These are phyloP conservation scores for Megaceryle torquata DNA, from an alignment of 2,113 vertebrate species.

Conservation along the genomic window DNA sequence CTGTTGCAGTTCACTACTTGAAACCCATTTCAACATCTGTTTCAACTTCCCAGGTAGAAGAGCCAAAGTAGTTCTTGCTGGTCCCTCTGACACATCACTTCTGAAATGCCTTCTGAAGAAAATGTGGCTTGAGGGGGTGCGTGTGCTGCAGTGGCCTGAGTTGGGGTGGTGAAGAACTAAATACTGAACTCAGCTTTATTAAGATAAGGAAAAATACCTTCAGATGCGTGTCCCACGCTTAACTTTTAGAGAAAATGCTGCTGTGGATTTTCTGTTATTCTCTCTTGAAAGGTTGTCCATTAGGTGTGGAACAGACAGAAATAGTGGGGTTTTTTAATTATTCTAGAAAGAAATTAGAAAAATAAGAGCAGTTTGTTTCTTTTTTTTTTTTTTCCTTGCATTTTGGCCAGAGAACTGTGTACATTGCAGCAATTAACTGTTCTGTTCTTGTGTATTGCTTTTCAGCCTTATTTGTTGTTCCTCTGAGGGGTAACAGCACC, in stretches of 20 bases:
- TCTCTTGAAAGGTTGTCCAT: not conserved
- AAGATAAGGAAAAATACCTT: not conserved
- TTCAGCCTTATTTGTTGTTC: not conserved
- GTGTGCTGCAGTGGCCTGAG: not conserved
- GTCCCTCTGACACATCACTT: not conserved
- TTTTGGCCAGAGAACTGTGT: not conserved
- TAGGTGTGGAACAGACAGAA: not conserved
- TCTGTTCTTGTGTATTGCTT: not conserved
- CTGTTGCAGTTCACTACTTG: not conserved
- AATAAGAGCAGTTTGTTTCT: not conserved
- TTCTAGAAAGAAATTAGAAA: not conserved
- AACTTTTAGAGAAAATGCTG: not conserved
- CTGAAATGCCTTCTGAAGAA: not conserved
- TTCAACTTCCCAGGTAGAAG: not conserved
- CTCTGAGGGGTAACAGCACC: not conserved
- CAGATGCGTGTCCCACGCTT: rapidly evolving
- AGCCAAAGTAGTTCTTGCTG: not conserved
- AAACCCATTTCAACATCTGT: not conserved
- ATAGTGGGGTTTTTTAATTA: not conserved
- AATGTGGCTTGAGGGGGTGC: not conserved
- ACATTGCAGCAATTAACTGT: not conserved
- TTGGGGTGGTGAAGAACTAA: not conserved
- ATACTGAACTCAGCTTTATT: not conserved
- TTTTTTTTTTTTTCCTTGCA: not conserved
- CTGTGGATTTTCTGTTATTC: not conserved